Conservation (phyloP, 2,888 invertebrate genomes). For the Apotomis betuletana region DNA sequence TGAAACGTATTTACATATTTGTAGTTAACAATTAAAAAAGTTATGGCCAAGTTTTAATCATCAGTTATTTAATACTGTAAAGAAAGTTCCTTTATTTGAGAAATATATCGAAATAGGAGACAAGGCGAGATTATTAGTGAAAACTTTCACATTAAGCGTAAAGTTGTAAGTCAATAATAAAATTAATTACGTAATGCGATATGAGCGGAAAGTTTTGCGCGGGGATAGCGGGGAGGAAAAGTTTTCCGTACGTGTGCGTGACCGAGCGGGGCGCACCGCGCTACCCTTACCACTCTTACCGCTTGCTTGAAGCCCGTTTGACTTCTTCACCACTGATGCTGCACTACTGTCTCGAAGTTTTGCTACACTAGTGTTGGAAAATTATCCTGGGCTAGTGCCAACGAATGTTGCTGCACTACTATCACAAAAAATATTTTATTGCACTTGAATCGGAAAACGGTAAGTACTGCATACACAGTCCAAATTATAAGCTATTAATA, state of each 20-base stretch:
- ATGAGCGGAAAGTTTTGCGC: conserved; percentile 67
- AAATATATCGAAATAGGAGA: not conserved
- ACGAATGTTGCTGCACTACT: too few species aligned
- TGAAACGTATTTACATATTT: too few species aligned
- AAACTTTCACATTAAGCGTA: conserved; percentile 60
- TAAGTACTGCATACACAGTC: too few species aligned
- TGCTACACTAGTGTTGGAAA: too few species aligned
- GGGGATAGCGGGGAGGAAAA: conserved; percentile 59
- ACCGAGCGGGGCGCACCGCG: conserved; percentile 26
- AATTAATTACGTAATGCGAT: conserved; percentile 68
- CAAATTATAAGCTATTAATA: too few species aligned
- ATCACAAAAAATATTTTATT: too few species aligned
- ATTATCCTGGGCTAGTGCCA: too few species aligned
- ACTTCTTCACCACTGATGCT: not conserved
- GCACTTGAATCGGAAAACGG: too few species aligned
- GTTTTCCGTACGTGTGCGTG: conserved; percentile 50
- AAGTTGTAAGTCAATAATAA: conserved; percentile 62
- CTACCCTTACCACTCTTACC: too few species aligned
- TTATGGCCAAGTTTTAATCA: not conserved
- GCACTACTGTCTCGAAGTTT: not conserved
- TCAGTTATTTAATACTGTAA: too few species aligned
- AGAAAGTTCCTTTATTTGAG: too few species aligned
- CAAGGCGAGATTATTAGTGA: conserved; percentile 45
- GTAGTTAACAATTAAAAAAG: too few species aligned
- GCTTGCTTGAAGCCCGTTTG: not conserved